These are phyloP conservation scores for Chaitophorus viminalis DNA, from an alignment of 2,888 invertebrate species.

Conservation along the genomic window DNA sequence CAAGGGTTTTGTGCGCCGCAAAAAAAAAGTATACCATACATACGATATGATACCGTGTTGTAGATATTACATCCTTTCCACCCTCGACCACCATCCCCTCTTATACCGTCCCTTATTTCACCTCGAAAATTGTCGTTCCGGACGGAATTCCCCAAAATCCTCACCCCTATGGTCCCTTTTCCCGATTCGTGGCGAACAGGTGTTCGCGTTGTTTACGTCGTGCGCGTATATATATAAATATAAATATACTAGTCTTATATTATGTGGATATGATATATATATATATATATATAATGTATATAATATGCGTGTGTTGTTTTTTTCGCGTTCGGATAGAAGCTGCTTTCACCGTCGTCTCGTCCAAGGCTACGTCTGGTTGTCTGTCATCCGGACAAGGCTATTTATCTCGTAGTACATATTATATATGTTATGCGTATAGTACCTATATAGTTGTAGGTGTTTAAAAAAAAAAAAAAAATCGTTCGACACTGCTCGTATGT, in stretches of 20 bases:
- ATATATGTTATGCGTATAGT: neutral
- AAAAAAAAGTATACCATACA: too few relatives aligned
- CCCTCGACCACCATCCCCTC: neutral
- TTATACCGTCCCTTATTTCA: neutral
- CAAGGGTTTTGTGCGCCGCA: too few relatives aligned
- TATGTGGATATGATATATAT: neutral
- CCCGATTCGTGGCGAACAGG: neutral
- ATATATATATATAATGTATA: neutral
- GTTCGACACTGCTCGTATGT: neutral
- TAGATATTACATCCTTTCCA: too few relatives aligned
- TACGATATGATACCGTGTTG: neutral
- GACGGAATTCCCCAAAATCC: neutral
- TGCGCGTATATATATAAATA: neutral
- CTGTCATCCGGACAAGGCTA: constrained; percentile 59
- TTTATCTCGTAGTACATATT: constrained; percentile 46
- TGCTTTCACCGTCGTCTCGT: constrained; percentile 56
- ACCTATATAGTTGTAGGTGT: constrained; percentile 1
- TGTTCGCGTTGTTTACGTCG: neutral
- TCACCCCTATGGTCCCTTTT: neutral
- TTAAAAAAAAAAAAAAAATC: constrained; percentile 9
- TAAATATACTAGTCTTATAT: neutral
- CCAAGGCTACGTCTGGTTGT: constrained; percentile 61
- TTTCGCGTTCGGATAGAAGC: constrained; percentile 46
- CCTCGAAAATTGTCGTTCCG: neutral
- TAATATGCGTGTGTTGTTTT: constrained; percentile 42